A percentile compares a stretch with the other conserved stretches of the same genome.
Conservation (phyloP, 2,888 invertebrate species). For the Parnassius apollo region DNA sequence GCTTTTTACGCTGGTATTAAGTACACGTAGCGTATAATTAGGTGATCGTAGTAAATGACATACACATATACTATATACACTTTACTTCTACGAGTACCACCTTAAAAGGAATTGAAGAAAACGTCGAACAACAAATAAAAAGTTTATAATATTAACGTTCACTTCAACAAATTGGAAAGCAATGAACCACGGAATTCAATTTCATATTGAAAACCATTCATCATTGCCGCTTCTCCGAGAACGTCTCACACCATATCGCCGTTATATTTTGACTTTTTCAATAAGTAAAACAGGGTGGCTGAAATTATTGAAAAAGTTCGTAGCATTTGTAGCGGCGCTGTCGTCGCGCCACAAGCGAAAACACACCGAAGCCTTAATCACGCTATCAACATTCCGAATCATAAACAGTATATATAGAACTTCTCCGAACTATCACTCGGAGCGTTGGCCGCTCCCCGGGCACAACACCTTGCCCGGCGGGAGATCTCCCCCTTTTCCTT, state of each 20-base stretch:
- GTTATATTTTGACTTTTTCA: slow-evolving; percentile 75
- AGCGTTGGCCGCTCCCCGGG: no score
- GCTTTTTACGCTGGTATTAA: no score
- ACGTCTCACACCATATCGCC: slow-evolving; percentile 58
- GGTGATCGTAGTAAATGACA: no score
- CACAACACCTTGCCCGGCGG: no score
- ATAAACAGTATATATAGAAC: no score
- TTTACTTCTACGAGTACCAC: slow-evolving; percentile 41
- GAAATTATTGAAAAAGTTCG: slow-evolving; percentile 65
- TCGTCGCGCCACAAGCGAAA: no score
- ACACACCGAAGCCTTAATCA: no score
- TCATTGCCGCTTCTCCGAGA: slow-evolving; percentile 77
- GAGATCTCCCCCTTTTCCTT: no score
- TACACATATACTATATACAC: slow-evolving; percentile 28
- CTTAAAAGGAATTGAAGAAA: slow-evolving; percentile 63
- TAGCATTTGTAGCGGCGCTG: no score
- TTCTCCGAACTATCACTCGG: no score
- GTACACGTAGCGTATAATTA: no score
- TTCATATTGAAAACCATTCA: slow-evolving; percentile 84
- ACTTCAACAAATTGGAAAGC: slow-evolving; percentile 82
- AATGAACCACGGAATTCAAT: slow-evolving; percentile 86
- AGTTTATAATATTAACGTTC: slow-evolving; percentile 44
- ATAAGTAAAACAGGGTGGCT: slow-evolving; percentile 35
- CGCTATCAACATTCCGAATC: no score
- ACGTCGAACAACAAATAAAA: slow-evolving; percentile 49